Conservation (phyloP, 1,140 invertebrate species). For the Zaprionus ghesquierei region DNA sequence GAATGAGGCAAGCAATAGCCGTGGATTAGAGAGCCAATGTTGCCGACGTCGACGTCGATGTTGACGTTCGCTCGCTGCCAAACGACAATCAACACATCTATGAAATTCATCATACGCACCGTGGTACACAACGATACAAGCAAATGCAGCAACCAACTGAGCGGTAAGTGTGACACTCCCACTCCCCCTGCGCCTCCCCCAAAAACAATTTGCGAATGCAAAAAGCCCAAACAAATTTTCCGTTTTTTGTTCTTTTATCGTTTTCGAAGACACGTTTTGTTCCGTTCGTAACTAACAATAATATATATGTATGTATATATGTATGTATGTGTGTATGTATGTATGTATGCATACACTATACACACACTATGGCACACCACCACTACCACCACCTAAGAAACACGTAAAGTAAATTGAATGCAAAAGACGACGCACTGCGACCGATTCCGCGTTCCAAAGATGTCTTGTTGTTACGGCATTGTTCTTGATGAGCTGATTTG, state of each 20-base stretch:
- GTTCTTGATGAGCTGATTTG: slow-evolving; percentile 19
- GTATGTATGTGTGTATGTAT: neutral
- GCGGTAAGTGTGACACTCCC: slow-evolving; percentile 51
- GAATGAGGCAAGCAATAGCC: slow-evolving; percentile 47
- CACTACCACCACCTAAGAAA: neutral
- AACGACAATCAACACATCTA: slow-evolving; percentile 61
- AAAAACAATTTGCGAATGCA: neutral
- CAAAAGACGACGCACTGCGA: neutral
- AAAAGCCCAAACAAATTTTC: slow-evolving; percentile 1
- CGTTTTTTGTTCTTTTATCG: slow-evolving; percentile 24
- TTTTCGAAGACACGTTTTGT: slow-evolving; percentile 8
- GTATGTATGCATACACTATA: neutral
- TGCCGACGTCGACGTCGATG: neutral
- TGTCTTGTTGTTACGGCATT: slow-evolving; percentile 37
- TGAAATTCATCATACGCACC: slow-evolving; percentile 71
- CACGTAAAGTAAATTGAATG: neutral
- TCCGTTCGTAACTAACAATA: slow-evolving; percentile 47
- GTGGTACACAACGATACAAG: slow-evolving; percentile 53
- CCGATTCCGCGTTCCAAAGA: slow-evolving; percentile 40
- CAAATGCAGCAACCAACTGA: slow-evolving; percentile 65
- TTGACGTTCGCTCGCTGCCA: slow-evolving; percentile 13
- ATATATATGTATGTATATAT: neutral
- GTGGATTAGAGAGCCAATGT: slow-evolving; percentile 58
- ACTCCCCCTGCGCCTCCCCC: neutral
- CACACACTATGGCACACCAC: slow-evolving; percentile 5